Percentiles rank a stretch among this genome's conserved stretches.
Evolutionary conservation across 92 coral and sea anemone genomes (phyloP).

Genomic region (Anthopleura xanthogrammica): DNA sequence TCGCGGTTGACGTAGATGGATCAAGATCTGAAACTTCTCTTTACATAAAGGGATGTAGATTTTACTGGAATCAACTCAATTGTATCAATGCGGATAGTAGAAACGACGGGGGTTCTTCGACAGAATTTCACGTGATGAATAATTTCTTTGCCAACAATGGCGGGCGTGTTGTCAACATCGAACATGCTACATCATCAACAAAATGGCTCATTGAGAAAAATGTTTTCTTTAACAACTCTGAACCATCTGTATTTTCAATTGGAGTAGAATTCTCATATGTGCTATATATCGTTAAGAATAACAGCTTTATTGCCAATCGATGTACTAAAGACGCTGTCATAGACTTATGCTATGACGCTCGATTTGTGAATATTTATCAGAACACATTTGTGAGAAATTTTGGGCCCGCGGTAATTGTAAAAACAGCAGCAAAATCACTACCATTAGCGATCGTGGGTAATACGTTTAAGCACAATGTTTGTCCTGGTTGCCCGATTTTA

Average conservation of each 20-base stretch:
- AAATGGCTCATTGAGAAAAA: constrained; percentile 36
- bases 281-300: constrained; percentile 1
- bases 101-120: constrained; percentile 9
- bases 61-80: constrained; percentile 25
- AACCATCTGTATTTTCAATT: constrained; percentile 24
- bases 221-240: constrained; percentile 29
- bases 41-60: neutral
- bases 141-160: constrained; percentile 1
- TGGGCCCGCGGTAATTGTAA: constrained; percentile 28
- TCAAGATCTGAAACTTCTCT: neutral
- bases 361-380: constrained; percentile 9
- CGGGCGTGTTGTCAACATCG: constrained; percentile 33
- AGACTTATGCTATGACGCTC: constrained; percentile 11
- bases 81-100: neutral
- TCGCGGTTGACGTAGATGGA: neutral
- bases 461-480: constrained; percentile 21
- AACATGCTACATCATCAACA: neutral
- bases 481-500: constrained; percentile 17
- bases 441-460: neutral
- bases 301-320: constrained; percentile 25
- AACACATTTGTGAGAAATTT: constrained; percentile 31
- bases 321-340: constrained; percentile 37
- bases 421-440: neutral
- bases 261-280: neutral
- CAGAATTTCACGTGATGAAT: no score